Conservation (phyloP, 2,797 vertebrate genomes). For the Falco berigora region DNA sequence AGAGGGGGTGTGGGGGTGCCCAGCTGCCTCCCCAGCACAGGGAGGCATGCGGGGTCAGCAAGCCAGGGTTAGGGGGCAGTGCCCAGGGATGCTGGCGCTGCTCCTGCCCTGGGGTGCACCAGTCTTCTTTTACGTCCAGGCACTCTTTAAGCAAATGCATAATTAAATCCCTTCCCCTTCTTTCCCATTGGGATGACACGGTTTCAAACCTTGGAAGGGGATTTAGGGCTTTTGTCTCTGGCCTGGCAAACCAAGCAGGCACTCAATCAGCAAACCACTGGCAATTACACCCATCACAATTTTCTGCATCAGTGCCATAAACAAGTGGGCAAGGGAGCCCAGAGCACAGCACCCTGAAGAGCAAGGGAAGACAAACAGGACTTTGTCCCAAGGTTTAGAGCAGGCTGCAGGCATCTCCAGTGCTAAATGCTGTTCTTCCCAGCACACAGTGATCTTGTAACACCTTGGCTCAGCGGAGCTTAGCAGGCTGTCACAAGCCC, state of each 20-base stretch:
- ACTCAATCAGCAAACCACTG: neutral
- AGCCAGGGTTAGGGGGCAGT: neutral
- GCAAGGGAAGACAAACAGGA: slow-evolving; percentile 47
- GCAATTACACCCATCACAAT: slow-evolving; percentile 44
- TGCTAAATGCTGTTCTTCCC: neutral
- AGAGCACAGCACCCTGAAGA: neutral
- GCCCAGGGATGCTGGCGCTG: neutral
- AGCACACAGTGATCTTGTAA: neutral
- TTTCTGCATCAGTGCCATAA: slow-evolving; percentile 55
- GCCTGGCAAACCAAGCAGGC: neutral
- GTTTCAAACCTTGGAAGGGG: neutral
- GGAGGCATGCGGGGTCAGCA: accelerated
- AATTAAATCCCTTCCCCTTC: neutral
- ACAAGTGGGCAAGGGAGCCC: slow-evolving; percentile 32
- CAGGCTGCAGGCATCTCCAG: slow-evolving; percentile 71
- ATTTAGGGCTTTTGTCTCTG: slow-evolving; percentile 23
- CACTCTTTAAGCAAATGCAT: neutral
- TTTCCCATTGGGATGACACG: neutral
- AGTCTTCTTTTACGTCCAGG: neutral
- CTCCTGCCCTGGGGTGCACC: neutral
- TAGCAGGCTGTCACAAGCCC: neutral
- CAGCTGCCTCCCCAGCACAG: neutral
- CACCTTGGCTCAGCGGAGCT: slow-evolving; percentile 40
- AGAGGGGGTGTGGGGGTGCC: neutral
- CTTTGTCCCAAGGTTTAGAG: slow-evolving; percentile 11